These are phyloP conservation scores for Dendroctonus valens DNA, from an alignment of 1,140 invertebrate genomes.

Conservation along the genomic window DNA sequence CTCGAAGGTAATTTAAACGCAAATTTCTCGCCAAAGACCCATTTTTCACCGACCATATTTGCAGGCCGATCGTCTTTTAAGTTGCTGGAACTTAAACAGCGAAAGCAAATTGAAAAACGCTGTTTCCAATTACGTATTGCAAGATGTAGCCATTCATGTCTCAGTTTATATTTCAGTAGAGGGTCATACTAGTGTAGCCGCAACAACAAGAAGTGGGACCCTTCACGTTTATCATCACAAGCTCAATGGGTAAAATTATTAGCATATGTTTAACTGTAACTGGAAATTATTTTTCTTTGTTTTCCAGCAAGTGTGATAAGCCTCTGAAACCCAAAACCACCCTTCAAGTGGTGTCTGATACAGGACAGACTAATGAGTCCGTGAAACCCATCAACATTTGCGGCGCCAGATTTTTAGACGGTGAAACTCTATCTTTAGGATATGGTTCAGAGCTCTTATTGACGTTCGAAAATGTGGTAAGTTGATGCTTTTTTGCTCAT, in stretches of 20 bases:
- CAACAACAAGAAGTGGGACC: conserved; percentile 70
- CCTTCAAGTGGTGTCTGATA: conserved; percentile 65
- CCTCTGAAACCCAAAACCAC: conserved; percentile 71
- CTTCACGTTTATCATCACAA: conserved; percentile 74
- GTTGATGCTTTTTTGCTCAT: conserved; percentile 21
- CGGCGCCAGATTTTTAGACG: conserved; percentile 50
- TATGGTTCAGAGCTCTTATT: conserved; percentile 58
- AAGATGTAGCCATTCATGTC: conserved; percentile 63
- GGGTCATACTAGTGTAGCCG: conserved; percentile 57
- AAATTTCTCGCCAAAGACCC: neutral
- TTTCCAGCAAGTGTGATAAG: conserved; percentile 59
- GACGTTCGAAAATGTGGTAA: conserved; percentile 66
- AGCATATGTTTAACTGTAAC: conserved; percentile 3
- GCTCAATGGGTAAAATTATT: conserved; percentile 63
- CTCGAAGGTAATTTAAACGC: conserved; percentile 46
- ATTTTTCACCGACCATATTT: conserved; percentile 6
- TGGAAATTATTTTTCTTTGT: neutral
- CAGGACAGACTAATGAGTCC: conserved; percentile 50
- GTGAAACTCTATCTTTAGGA: conserved; percentile 54
- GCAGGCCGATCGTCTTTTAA: conserved; percentile 57
- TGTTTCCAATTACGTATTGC: conserved; percentile 61
- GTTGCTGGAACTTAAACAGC: conserved; percentile 60
- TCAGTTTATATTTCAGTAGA: conserved; percentile 51
- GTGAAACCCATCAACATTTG: conserved; percentile 60
- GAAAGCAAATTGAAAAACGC: conserved; percentile 49